Base-by-base conservation (phyloP, 2,113 vertebrate species). In the Loxodonta africana region DNA sequence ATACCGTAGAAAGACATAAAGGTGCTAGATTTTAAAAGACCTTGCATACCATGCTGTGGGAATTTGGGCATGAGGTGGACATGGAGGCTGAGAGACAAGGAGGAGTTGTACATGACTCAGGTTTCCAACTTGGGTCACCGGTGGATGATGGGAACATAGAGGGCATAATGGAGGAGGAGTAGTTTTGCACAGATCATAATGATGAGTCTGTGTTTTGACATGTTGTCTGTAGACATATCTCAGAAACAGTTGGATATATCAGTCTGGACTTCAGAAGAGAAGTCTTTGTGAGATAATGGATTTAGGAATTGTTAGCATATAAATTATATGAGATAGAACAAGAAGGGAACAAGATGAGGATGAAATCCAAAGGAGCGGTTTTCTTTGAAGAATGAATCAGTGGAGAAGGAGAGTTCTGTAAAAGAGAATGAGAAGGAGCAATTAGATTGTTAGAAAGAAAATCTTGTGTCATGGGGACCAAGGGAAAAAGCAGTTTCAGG, bases 201-300 rank as follows among this genome's bases (percentile, higher is more conserved):
- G 23, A 53, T 1, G 30, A 21, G 2, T 62, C 69, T n/a, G 60
- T 17, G 20, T 89, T 65, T 25, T 69, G 91, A 90, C 86, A 82
- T 76, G 20, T 1, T 63, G 46, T 90, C 23, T 33, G 15, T 11
- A 80, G 65, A 41, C 41, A 30, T 71, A n/a, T 48, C 67, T 51
- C 25, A 14, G 92, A 91, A 71, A 46, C 25, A 83, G 33, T 14
- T 87, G 26, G 60, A 71, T 62, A 83, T 25, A 60, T 26, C 26
- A 87, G n/a, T 73, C 63, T 86, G 41, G 71, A 87, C 90, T 69
- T 44, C 53, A 91, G 67, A 93, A 91, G 85, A 83, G 14, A 95
- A 93, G 25, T 14, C 8, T 62, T 81, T 95, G 44, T 46, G 51
- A 65, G 14, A 87, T 30, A 83, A 44, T 14, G 76, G 62, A 69